Conservation (phyloP, 2,113 vertebrate genomes). For the Antigone vipio region DNA sequence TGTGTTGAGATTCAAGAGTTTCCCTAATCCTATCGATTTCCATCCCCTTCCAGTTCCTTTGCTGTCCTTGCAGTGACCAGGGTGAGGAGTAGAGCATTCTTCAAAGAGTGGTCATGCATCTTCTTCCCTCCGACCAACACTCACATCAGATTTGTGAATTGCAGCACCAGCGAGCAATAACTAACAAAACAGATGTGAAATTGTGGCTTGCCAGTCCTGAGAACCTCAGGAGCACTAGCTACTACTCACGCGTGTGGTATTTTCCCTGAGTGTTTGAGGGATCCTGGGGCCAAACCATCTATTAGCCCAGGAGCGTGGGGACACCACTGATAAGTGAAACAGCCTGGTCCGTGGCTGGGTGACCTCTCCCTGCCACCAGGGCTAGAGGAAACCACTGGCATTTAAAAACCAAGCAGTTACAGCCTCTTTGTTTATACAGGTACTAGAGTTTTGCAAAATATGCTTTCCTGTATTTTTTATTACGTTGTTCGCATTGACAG, state of each 20-base stretch:
- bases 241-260: not conserved
- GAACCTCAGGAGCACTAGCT: not conserved
- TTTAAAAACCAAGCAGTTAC: not conserved
- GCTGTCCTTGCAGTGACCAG: not conserved
- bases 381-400: not conserved
- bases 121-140: not conserved
- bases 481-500: accelerated
- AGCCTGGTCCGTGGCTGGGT: not conserved
- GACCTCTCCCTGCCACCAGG: not conserved
- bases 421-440: not conserved
- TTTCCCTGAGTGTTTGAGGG: not conserved
- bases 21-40: not conserved
- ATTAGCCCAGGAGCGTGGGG: accelerated
- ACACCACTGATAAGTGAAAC: accelerated
- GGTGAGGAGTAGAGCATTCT: not conserved
- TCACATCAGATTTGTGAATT: accelerated
- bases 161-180: not conserved
- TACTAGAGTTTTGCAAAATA: not conserved
- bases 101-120: accelerated
- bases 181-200: not conserved
- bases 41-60: not conserved
- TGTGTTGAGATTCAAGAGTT: not conserved
- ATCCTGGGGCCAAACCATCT: not conserved
- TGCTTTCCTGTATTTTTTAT: not conserved
- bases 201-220: not conserved